These are phyloP conservation scores for Mechanitis messenoides DNA, from an alignment of 2,888 invertebrate species.

Conservation along the genomic window DNA sequence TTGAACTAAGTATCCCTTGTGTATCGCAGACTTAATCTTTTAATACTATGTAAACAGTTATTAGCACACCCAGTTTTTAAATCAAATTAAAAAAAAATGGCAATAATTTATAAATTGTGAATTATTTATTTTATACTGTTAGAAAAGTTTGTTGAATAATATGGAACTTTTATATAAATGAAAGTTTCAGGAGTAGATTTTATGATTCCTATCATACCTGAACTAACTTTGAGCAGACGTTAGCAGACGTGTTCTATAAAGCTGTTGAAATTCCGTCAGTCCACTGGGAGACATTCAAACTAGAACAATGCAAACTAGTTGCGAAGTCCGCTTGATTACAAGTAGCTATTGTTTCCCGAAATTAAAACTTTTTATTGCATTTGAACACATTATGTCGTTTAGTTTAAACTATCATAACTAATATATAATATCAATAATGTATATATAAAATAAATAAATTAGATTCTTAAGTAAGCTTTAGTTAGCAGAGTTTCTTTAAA, in stretches of 20 bases:
- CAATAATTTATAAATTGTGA: too few species aligned
- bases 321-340: constrained; percentile 29
- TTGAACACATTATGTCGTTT: constrained; percentile 20
- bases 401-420: too few species aligned
- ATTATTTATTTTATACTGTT: too few species aligned
- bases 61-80: not conserved
- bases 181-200: too few species aligned
- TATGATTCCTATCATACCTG: constrained; percentile 11
- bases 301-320: constrained; percentile 29
- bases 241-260: constrained; percentile 15
- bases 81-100: too few species aligned
- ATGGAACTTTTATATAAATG: too few species aligned
- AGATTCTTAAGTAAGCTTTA: too few species aligned
- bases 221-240: constrained; percentile 19
- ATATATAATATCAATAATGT: too few species aligned
- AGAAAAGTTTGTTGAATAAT: too few species aligned
- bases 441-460: too few species aligned
- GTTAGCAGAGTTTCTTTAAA: not conserved
- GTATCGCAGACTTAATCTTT: constrained; percentile 17
- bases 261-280: constrained; percentile 26
- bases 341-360: constrained; percentile 25
- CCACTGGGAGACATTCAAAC: constrained; percentile 27
- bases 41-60: constrained; percentile 13
- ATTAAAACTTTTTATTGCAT: constrained; percentile 27
- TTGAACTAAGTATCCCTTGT: constrained; percentile 16